These are phyloP conservation scores for Pseudomugil gertrudae DNA, from an alignment of 2,797 vertebrate genomes.

Conservation along the genomic window DNA sequence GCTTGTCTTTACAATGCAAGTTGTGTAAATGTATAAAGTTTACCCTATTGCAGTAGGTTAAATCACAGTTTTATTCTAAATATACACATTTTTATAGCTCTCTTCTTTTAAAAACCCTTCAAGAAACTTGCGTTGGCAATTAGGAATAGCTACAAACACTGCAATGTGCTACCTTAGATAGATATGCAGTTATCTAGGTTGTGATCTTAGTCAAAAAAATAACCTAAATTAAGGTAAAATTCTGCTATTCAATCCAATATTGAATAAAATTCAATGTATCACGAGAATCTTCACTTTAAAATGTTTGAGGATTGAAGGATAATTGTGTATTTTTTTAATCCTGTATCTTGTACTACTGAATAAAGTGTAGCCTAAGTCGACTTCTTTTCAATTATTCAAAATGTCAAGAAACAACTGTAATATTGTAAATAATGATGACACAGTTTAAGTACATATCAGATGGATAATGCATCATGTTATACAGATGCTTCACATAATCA, in stretches of 20 bases:
- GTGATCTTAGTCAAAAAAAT: not conserved
- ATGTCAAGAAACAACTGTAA: not conserved
- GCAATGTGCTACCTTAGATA: no score
- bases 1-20: no score
- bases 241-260: not conserved
- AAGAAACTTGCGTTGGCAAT: no score
- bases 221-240: not conserved
- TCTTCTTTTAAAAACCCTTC: no score
- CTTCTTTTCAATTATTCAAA: not conserved
- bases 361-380: not conserved
- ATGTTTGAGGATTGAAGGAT: not conserved
- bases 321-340: not conserved
- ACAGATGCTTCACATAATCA: constrained; percentile 49
- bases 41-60: no score
- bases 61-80: no score
- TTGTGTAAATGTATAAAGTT: no score
- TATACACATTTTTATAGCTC: no score
- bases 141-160: no score
- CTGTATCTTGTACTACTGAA: not conserved
- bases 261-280: not conserved
- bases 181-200: no score
- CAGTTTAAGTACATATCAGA: not conserved
- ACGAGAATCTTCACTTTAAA: not conserved
- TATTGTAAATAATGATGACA: not conserved
- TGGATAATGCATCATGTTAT: constrained; percentile 31